Base-by-base conservation (phyloP, 2,888 invertebrate genomes). In the Creontiades dilutus region DNA sequence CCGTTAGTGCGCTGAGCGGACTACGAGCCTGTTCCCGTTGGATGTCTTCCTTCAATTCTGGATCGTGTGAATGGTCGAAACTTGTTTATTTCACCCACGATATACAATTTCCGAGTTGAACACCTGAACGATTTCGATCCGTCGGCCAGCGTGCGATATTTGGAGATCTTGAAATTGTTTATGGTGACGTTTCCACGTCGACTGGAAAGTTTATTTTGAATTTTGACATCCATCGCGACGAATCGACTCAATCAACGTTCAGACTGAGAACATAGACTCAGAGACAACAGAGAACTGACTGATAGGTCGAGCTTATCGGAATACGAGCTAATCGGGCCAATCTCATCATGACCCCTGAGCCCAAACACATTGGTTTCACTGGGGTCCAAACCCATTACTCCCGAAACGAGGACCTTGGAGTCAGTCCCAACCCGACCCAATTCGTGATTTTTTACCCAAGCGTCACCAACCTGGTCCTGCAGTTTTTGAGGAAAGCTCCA, bases 71-170 rank as follows among this genome's bases (percentile, higher is more conserved):
- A 28, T 76, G 76, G 76, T 76, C 76, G 13, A 16, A 76, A 76
- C 76, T 76, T 76, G 16, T 12, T 76, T 28, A 28, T 76, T 5
- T 76, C 76, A 76, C 76, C 76, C 76, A 28, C 76, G 76, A 76
- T 28, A 28, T 28, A 28, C 76, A 28, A 76, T 28, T 76, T 76
- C 76, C 76, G 28, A 76, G 81, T 81, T 47, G 81, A 47, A 19
- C 81, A 81, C 47, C 48, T 81, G 81, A 81, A 81, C 81, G 19
- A 81, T 81, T 47, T 81, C 23, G 19, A 47, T 48, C 81, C 48
- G 48, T 81, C 81, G 81, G 81, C 81, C 80, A 80, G 19, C 13
- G 47, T 81, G 46, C 47, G 48, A 81, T 9, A 48, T 81, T 48
- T 9, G 3, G 0, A 13, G 19, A 52, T 52, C 52, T 19, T 82